Percentiles rank a stretch among this genome's conserved stretches.
phyloP scores from a whole-genome alignment of 1,140 invertebrate genomes.

The Orchesella cincta region DNA sequence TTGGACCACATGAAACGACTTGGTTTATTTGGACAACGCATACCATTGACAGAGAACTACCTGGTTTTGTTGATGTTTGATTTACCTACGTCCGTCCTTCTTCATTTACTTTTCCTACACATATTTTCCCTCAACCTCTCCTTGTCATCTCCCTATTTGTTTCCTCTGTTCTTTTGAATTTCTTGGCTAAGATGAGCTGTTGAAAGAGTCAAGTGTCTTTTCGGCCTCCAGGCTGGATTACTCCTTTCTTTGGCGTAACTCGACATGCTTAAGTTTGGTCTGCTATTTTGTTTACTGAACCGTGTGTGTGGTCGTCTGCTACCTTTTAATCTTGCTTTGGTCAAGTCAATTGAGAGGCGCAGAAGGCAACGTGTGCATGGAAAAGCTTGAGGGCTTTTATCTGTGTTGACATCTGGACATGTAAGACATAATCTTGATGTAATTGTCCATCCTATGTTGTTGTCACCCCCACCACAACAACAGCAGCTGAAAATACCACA shows the following conservation, averaged over 20 bases:
- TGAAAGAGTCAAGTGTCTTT: too few species aligned
- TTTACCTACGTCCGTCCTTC: too few species aligned
- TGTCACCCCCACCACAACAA: background rate
- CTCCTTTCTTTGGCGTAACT: too few species aligned
- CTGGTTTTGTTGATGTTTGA: too few species aligned
- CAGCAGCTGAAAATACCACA: background rate
- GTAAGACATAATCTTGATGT: conserved; percentile 3
- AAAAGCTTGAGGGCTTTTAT: background rate
- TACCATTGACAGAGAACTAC: too few species aligned
- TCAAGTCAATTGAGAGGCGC: too few species aligned
- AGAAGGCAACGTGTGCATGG: too few species aligned
- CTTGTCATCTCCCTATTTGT: background rate
- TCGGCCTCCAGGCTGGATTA: too few species aligned
- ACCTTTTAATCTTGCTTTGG: background rate
- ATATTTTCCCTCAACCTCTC: background rate
- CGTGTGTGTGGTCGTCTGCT: conserved; percentile 2
- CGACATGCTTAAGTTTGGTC: too few species aligned
- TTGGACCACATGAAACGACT: too few species aligned
- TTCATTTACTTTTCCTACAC: background rate
- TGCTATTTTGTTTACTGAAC: conserved; percentile 9
- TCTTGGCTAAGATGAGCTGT: background rate
- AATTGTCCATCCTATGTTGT: background rate
- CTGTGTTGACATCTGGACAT: conserved; percentile 1
- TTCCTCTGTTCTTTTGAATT: background rate
- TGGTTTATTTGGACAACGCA: too few species aligned